Conservation (phyloP, 2,888 invertebrate genomes). For the Melanostoma mellinum region DNA sequence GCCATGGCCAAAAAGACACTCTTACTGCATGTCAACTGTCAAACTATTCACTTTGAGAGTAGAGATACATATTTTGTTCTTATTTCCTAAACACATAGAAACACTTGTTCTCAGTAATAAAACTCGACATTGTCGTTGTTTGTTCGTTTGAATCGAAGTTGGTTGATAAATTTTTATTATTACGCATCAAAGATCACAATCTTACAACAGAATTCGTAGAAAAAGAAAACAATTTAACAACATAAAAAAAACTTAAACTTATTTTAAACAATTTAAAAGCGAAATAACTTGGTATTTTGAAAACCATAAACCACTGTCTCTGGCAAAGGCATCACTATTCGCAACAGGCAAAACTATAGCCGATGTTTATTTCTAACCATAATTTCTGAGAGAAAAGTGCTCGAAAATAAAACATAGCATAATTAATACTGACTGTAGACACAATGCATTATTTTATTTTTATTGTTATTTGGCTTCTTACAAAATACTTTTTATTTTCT, state of each 20-base stretch:
- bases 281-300: slow-evolving; percentile 41
- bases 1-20: no score
- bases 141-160: no score
- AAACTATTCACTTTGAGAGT: no score
- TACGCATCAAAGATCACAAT: no score
- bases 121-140: no score
- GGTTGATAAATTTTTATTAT: no score
- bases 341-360: neutral
- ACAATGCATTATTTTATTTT: slow-evolving; percentile 67
- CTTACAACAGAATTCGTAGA: no score
- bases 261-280: slow-evolving; percentile 20
- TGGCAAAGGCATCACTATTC: slow-evolving; percentile 13
- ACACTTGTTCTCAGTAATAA: no score
- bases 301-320: slow-evolving; percentile 63
- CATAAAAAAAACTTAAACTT: neutral
- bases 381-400: neutral
- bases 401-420: slow-evolving; percentile 65
- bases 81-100: no score
- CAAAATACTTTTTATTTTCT: slow-evolving; percentile 32
- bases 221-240: no score
- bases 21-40: no score
- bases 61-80: no score
- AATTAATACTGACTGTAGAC: slow-evolving; percentile 62
- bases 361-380: neutral
- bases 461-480: slow-evolving; percentile 33